A percentile compares a stretch with the other conserved stretches of the same genome.
These are phyloP conservation scores for Periparus ater DNA, from an alignment of 2,797 vertebrate species.

Conservation along the genomic window DNA sequence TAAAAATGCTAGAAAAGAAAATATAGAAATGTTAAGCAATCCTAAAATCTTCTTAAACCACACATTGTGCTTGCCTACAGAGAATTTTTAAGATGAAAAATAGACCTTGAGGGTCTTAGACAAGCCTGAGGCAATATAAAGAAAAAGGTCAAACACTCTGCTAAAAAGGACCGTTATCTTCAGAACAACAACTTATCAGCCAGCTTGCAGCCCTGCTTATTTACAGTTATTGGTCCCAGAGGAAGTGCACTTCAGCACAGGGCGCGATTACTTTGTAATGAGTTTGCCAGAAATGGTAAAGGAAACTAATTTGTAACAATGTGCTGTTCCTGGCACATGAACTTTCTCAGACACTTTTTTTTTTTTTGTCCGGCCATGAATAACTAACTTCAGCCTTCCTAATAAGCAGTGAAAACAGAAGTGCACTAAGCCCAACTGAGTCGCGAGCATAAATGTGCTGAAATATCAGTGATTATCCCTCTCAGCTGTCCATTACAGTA, in stretches of 20 bases:
- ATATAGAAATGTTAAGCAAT: conserved; percentile 71
- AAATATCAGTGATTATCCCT: conserved; percentile 66
- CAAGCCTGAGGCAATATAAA: conserved; percentile 87
- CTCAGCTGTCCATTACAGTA: conserved; percentile 67
- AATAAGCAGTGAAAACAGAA: conserved; percentile 70
- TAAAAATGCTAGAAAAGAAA: conserved; percentile 62
- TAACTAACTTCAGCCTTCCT: conserved; percentile 62
- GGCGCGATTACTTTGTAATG: conserved; percentile 89
- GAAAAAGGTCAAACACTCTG: conserved; percentile 90
- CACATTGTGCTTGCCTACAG: conserved; percentile 76
- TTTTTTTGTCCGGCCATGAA: conserved; percentile 56
- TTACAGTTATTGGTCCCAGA: conserved; percentile 93
- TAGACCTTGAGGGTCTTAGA: conserved; percentile 86
- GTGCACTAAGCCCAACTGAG: conserved; percentile 30
- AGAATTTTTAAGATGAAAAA: conserved; percentile 88
- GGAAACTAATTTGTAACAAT: conserved; percentile 79
- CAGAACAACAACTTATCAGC: conserved; percentile 89
- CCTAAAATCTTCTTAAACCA: conserved; percentile 73
- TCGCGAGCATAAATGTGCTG: conserved; percentile 34
- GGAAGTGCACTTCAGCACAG: conserved; percentile 84
- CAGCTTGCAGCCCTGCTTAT: conserved; percentile 88
- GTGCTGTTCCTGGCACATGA: conserved; percentile 70
- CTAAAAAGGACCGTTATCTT: conserved; percentile 89
- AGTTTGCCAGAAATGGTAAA: conserved; percentile 83
- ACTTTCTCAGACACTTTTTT: conserved; percentile 59